Conservation (phyloP, 1,140 invertebrate genomes). For the Tetragnatha versicolor region DNA sequence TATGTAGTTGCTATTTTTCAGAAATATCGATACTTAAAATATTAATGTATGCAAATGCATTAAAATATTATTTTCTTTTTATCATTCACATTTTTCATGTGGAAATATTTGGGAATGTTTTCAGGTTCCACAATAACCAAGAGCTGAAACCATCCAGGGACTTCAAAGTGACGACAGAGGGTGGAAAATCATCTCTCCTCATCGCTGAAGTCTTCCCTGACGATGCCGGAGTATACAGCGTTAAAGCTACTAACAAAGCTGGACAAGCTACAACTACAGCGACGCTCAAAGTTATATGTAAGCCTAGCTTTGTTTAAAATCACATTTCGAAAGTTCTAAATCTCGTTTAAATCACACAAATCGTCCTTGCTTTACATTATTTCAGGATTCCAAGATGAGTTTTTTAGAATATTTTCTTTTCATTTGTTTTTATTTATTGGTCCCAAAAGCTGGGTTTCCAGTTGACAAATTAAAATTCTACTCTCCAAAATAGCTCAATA, state of each 20-base stretch:
- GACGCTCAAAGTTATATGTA: conserved; percentile 78
- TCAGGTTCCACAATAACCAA: conserved; percentile 78
- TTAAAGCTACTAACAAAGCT: conserved; percentile 76
- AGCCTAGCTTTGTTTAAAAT: conserved; percentile 61
- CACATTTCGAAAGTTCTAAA: not conserved
- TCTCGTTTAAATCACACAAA: not conserved
- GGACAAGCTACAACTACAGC: conserved; percentile 81
- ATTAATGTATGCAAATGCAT: not conserved
- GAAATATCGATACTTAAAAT: not conserved
- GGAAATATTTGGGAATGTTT: not conserved
- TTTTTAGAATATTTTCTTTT: too few species aligned
- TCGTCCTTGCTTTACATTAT: not conserved
- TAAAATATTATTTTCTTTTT: not conserved
- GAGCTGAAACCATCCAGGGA: conserved; percentile 74
- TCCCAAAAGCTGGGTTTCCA: too few species aligned
- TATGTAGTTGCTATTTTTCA: not conserved
- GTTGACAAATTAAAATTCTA: too few species aligned
- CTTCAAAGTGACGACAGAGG: conserved; percentile 72
- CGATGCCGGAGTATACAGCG: conserved; percentile 84
- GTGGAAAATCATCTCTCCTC: conserved; percentile 72
- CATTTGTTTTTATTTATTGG: too few species aligned
- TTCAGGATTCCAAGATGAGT: too few species aligned
- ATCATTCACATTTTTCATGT: not conserved
- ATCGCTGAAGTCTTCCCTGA: conserved; percentile 76
- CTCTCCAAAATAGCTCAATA: too few species aligned